Conservation (phyloP, 2,113 vertebrate species). For the Athene cunicularia region DNA sequence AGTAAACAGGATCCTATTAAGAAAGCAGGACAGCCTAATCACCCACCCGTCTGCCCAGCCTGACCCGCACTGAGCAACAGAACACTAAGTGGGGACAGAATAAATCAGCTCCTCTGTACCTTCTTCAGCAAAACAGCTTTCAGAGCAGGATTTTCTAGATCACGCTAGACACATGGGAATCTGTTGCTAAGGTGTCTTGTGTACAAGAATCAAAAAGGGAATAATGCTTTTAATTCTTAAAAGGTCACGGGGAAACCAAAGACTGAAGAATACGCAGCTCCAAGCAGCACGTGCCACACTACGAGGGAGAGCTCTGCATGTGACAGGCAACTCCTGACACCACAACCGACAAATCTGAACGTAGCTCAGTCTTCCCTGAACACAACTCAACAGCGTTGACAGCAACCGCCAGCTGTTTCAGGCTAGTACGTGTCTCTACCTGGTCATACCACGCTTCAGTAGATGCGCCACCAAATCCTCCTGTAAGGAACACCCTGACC, state of each 20-base stretch:
- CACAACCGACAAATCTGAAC: not conserved
- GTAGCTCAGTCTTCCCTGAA: not conserved
- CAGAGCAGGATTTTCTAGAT: not conserved
- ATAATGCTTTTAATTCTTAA: not conserved
- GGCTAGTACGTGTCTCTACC: not conserved
- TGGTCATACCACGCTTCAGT: fast-evolving
- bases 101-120: not conserved
- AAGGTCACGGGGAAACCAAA: not conserved
- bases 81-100: not conserved
- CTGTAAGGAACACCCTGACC: not conserved
- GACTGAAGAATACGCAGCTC: not conserved
- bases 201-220: not conserved
- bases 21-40: not conserved
- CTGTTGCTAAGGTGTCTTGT: not conserved
- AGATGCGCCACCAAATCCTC: not conserved
- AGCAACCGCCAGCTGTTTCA: not conserved
- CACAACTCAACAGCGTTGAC: fast-evolving
- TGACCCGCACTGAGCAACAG: not conserved
- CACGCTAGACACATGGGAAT: not conserved
- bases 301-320: fast-evolving
- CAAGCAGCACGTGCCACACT: not conserved
- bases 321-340: not conserved
- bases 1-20: conserved; percentile 26
- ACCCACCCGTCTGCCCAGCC: not conserved
- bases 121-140: not conserved